phyloP scores from a whole-genome alignment of 2,797 vertebrate genomes.

The Danio albolineatus region DNA sequence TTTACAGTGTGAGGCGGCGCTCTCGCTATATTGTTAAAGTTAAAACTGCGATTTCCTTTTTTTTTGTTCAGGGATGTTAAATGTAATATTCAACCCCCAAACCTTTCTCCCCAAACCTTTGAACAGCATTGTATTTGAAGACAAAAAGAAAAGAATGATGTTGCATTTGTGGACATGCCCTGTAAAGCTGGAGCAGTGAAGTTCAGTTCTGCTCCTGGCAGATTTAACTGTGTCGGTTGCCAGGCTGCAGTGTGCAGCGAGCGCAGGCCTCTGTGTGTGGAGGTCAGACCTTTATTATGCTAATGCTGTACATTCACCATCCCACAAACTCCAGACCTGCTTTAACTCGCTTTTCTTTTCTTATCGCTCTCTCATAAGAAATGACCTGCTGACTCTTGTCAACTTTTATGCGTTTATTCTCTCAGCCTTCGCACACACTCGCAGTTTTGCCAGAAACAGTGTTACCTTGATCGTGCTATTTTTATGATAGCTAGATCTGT shows the following conservation, averaged over 20 bases:
- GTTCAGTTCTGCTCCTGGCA: conserved; percentile 6
- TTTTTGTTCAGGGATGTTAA: no score
- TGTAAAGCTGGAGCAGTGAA: background rate
- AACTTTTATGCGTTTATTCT: conserved; percentile 7
- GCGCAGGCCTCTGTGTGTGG: conserved; percentile 17
- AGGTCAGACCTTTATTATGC: conserved; percentile 49
- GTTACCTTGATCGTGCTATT: background rate
- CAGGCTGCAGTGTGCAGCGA: background rate
- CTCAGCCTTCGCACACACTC: conserved; percentile 8
- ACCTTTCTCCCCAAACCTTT: no score
- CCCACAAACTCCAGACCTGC: conserved; percentile 33
- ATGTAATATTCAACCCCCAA: no score
- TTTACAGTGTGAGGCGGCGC: no score
- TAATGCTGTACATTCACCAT: conserved; percentile 40
- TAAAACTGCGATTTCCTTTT: no score
- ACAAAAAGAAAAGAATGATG: no score
- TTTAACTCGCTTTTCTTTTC: conserved; percentile 6
- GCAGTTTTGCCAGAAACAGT: background rate
- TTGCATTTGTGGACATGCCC: no score
- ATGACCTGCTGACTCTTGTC: background rate
- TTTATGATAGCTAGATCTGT: background rate
- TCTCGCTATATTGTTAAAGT: no score
- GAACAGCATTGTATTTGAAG: no score
- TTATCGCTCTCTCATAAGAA: background rate
- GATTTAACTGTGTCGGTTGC: conserved; percentile 38